Evolutionary conservation across 1,140 invertebrate genomes (phyloP).

Genomic region (Diabrotica undecimpunctata): DNA sequence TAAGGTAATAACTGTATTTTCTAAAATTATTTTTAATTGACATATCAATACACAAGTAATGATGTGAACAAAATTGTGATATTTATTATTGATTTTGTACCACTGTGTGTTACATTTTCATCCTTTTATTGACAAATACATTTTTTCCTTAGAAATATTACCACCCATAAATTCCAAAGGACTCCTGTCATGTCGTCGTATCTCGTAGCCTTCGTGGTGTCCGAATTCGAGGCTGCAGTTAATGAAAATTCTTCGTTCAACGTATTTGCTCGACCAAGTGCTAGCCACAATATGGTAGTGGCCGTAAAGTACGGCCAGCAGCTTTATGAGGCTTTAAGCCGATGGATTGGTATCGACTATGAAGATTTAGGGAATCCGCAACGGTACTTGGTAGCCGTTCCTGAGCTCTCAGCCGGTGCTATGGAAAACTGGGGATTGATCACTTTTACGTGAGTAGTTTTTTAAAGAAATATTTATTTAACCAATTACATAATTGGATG

Average conservation of each 20-base stretch:
- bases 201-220: constrained; percentile 65
- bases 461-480: background rate
- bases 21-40: no score
- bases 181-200: constrained; percentile 66
- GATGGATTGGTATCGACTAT: constrained; percentile 50
- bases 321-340: constrained; percentile 47
- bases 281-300: constrained; percentile 59
- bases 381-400: constrained; percentile 65
- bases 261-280: constrained; percentile 70
- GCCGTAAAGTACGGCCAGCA: constrained; percentile 47
- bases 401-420: constrained; percentile 83
- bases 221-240: constrained; percentile 24
- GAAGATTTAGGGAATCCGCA: constrained; percentile 33
- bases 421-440: constrained; percentile 90
- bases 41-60: no score
- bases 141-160: no score
- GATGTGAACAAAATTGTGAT: no score
- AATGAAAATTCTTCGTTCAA: constrained; percentile 26
- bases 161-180: constrained; percentile 10
- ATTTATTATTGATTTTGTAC: no score
- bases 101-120: no score
- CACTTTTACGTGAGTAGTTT: constrained; percentile 72
- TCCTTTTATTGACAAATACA: no score
- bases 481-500: constrained; percentile 5
- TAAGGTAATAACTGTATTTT: no score